phyloP scores from a whole-genome alignment of 2,797 vertebrate genomes.

The Pseudomugil gertrudae region DNA sequence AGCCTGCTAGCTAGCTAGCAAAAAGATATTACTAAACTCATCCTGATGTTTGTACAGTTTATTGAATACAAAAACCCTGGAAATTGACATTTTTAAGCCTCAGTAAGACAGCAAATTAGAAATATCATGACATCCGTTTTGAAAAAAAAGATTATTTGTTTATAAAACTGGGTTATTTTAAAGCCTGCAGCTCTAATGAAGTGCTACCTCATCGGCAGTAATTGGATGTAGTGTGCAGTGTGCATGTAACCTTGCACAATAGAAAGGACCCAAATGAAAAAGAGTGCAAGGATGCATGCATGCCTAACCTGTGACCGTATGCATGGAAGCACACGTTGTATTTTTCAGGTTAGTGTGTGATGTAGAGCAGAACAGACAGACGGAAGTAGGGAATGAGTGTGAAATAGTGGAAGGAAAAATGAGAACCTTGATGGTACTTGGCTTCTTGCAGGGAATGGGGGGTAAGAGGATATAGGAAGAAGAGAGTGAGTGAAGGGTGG shows the following conservation, averaged over 20 bases:
- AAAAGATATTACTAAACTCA: neutral
- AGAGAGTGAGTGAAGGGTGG: conserved; percentile 66
- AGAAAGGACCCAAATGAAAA: conserved; percentile 25
- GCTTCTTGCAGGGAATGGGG: conserved; percentile 34
- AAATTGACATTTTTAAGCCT: neutral
- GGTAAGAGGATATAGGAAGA: conserved; percentile 40
- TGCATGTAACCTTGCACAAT: conserved; percentile 32
- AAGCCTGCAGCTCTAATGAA: conserved; percentile 15
- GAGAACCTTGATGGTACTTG: conserved; percentile 64
- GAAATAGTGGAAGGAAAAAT: conserved; percentile 46
- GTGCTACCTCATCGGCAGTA: conserved; percentile 13
- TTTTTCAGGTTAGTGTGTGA: conserved; percentile 58
- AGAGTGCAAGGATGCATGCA: conserved; percentile 37
- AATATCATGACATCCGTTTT: neutral
- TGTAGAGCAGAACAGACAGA: conserved; percentile 65
- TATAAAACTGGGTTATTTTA: conserved; percentile 19
- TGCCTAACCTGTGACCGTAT: conserved; percentile 44
- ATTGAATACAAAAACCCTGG: neutral
- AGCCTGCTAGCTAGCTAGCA: neutral
- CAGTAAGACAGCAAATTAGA: neutral
- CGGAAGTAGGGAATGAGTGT: conserved; percentile 57
- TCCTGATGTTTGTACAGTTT: neutral
- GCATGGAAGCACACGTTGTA: conserved; percentile 51
- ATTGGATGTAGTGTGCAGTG: conserved; percentile 36
- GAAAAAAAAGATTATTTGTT: neutral